Percentiles rank a stretch among this genome's conserved stretches.
phyloP scores from a whole-genome alignment of 2,888 invertebrate species.

The Chaetogeoica ovagalla region DNA sequence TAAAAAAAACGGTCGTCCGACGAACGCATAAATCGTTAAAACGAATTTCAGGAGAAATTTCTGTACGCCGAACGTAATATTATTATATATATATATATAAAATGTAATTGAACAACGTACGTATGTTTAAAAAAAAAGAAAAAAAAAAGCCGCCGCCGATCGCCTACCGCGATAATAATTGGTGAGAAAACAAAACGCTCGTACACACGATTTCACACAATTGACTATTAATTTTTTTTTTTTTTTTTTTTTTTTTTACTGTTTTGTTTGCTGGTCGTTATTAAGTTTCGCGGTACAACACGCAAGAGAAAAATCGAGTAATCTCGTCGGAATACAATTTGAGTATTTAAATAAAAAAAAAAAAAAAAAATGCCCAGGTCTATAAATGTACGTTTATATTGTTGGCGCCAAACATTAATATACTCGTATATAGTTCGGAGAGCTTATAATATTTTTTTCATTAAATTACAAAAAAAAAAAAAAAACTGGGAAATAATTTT shows the following conservation, averaged over 20 bases:
- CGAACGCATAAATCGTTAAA: slow-evolving; percentile 29
- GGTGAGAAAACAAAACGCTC: slow-evolving; percentile 8
- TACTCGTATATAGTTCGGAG: background rate
- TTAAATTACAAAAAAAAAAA: background rate
- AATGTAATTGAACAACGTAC: background rate
- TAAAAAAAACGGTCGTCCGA: slow-evolving; percentile 18
- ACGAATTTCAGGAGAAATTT: slow-evolving; percentile 17
- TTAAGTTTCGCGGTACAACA: too few species aligned
- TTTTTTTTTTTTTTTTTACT: too few species aligned
- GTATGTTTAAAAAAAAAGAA: too few species aligned
- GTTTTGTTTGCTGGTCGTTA: background rate
- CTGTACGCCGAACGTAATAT: background rate
- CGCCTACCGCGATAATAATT: background rate
- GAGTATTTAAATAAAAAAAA: too few species aligned
- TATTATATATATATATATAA: background rate
- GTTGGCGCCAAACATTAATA: too few species aligned
- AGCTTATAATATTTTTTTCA: background rate
- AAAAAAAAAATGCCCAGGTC: too few species aligned
- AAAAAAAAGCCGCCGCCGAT: background rate
- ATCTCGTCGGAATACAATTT: too few species aligned
- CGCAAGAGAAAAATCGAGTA: too few species aligned
- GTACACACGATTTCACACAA: background rate
- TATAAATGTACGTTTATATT: too few species aligned
- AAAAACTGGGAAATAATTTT: background rate
- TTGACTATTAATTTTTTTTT: background rate